Conservation (phyloP, 2,113 vertebrate species). For the Limanda limanda region DNA sequence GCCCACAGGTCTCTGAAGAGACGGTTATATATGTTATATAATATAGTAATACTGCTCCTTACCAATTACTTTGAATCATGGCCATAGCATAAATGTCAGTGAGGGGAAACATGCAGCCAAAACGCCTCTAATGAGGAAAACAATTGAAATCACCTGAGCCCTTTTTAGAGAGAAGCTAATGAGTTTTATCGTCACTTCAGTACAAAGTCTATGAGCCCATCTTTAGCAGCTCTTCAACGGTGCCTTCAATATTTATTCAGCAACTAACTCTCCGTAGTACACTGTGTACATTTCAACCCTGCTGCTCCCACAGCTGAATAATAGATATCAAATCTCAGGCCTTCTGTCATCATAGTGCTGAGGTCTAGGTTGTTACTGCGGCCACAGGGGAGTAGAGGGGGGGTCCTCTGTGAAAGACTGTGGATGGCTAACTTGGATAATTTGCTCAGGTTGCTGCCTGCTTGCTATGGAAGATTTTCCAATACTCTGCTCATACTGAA, state of each 20-base stretch:
- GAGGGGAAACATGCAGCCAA: not conserved
- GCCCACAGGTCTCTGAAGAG: not conserved
- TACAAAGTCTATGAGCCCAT: not conserved
- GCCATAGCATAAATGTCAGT: not conserved
- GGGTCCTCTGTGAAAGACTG: constrained; percentile 62
- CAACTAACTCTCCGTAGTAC: constrained; percentile 51
- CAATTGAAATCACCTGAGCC: not conserved
- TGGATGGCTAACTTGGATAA: constrained; percentile 41
- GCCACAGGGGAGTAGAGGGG: constrained; percentile 54
- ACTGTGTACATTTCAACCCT: constrained; percentile 76
- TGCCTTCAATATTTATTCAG: not conserved
- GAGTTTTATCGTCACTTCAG: not conserved
- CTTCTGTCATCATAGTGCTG: constrained; percentile 75
- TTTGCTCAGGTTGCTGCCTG: constrained; percentile 67
- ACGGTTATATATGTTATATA: too few relatives aligned
- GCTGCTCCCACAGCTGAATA: constrained; percentile 79
- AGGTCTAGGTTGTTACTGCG: constrained; percentile 30
- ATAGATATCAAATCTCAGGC: constrained; percentile 82
- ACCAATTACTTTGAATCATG: not conserved
- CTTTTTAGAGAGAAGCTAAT: not conserved
- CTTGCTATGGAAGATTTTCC: constrained; percentile 79
- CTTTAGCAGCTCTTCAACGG: not conserved
- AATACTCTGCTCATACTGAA: constrained; percentile 83
- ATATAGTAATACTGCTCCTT: not conserved
- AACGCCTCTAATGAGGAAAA: not conserved